phyloP scores from a whole-genome alignment of 1,140 invertebrate species.

The Ericerus pela region DNA sequence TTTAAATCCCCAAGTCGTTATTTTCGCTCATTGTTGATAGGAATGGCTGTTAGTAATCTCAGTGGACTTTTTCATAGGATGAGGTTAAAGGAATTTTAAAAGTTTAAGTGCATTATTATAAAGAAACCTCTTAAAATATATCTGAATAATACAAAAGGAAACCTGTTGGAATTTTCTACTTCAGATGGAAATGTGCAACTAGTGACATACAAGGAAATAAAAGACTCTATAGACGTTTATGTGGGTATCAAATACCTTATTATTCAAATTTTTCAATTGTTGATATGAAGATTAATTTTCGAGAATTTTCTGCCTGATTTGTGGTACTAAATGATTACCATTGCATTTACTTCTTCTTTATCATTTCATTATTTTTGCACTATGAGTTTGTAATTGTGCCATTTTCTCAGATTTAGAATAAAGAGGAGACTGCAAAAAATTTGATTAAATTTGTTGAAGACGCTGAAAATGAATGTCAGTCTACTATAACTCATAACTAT shows the following conservation, averaged over 20 bases:
- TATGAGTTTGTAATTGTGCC: constrained; percentile 14
- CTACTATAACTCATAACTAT: constrained; percentile 93
- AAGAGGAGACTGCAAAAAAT: constrained; percentile 77
- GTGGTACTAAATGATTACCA: neutral
- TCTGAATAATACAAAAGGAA: no score
- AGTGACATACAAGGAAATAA: constrained; percentile 85
- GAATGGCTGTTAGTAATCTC: constrained; percentile 97
- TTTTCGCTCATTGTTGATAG: constrained; percentile 29
- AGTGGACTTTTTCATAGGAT: constrained; percentile 82
- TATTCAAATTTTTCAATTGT: no score
- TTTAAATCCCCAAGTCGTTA: no score
- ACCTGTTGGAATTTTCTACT: no score
- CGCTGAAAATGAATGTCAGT: constrained; percentile 88
- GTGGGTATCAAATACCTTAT: no score
- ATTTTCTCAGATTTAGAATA: constrained; percentile 40
- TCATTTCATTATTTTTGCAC: constrained; percentile 23
- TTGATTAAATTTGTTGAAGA: constrained; percentile 75
- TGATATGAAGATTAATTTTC: neutral
- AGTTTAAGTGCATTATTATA: constrained; percentile 98
- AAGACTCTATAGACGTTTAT: constrained; percentile 64
- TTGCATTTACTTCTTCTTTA: neutral
- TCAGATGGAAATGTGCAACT: constrained; percentile 98
- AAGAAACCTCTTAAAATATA: no score
- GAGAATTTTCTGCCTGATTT: neutral
- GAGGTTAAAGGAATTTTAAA: constrained; percentile 82